phyloP scores from a whole-genome alignment of 2,113 vertebrate genomes.

The Platichthys flesus region DNA sequence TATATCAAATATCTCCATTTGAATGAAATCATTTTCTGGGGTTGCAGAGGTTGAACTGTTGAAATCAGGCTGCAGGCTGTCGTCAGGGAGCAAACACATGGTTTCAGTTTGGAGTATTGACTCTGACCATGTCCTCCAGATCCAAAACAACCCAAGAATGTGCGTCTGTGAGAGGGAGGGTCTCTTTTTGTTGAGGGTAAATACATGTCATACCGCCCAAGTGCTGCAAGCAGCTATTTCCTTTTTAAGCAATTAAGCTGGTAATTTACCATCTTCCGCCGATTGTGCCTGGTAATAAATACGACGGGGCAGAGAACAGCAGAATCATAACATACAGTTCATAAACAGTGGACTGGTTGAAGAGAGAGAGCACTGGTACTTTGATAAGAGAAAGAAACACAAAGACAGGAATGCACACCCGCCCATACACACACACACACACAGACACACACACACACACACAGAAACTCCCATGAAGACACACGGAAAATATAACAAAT shows the following conservation, averaged over 20 bases:
- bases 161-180: not conserved
- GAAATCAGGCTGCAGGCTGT: conserved; percentile 27
- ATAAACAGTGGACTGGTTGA: conserved; percentile 8
- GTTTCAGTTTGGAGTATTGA: conserved; percentile 56
- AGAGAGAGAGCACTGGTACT: conserved; percentile 29
- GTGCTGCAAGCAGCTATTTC: conserved; percentile 31
- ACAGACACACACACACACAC: not conserved
- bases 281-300: conserved; percentile 3
- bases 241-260: conserved; percentile 34
- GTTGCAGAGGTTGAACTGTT: not conserved
- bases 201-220: conserved; percentile 21
- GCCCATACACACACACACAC: not conserved
- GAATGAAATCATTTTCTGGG: not conserved
- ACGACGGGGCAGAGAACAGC: not conserved
- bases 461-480: not conserved
- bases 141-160: conserved; percentile 8
- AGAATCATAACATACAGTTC: not conserved
- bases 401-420: conserved; percentile 15
- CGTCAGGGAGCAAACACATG: conserved; percentile 45
- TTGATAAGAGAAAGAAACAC: conserved; percentile 33
- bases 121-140: conserved; percentile 34
- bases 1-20: not conserved
- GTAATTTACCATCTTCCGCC: conserved; percentile 13
- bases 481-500: not conserved
- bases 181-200: conserved; percentile 21